Evolutionary conservation across 2,888 invertebrate species (phyloP).

Genomic region (Amiota mariae): DNA sequence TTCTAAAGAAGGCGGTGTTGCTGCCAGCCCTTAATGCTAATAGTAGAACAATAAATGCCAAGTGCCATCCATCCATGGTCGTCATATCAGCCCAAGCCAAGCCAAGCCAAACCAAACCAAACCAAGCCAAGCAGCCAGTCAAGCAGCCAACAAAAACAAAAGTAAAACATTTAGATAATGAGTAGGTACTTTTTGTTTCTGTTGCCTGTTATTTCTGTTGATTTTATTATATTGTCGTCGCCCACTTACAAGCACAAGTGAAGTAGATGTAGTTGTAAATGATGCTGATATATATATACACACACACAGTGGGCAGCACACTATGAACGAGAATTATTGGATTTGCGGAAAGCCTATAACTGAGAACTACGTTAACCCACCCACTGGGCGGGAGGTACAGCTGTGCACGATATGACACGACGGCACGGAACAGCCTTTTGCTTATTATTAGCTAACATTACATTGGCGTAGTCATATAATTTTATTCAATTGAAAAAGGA

Average conservation of each 20-base stretch:
- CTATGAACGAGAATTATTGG: slow-evolving; percentile 48
- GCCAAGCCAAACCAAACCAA: not conserved
- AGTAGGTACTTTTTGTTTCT: not conserved
- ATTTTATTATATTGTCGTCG: slow-evolving; percentile 24
- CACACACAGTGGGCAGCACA: slow-evolving; percentile 27
- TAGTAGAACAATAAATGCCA: slow-evolving; percentile 8
- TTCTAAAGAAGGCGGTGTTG: slow-evolving; percentile 1
- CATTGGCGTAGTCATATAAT: slow-evolving; percentile 47
- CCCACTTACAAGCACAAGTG: slow-evolving; percentile 39
- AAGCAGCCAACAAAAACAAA: slow-evolving; percentile 6
- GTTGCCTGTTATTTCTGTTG: too few relatives aligned
- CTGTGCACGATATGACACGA: not conserved
- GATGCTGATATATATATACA: not conserved
- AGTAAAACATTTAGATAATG: slow-evolving; percentile 25
- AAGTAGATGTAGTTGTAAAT: not conserved
- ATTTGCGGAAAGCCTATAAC: slow-evolving; percentile 35
- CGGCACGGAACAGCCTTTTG: slow-evolving; percentile 9
- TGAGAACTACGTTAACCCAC: slow-evolving; percentile 55
- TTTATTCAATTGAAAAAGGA: too few relatives aligned
- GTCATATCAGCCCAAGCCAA: not conserved
- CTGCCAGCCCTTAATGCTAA: slow-evolving; percentile 21
- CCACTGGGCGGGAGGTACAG: slow-evolving; percentile 53
- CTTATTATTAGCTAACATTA: slow-evolving; percentile 36
- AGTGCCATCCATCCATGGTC: not conserved
- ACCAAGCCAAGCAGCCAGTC: not conserved